phyloP scores from a whole-genome alignment of 2,797 vertebrate genomes.

The Odontamblyopus rebecca region DNA sequence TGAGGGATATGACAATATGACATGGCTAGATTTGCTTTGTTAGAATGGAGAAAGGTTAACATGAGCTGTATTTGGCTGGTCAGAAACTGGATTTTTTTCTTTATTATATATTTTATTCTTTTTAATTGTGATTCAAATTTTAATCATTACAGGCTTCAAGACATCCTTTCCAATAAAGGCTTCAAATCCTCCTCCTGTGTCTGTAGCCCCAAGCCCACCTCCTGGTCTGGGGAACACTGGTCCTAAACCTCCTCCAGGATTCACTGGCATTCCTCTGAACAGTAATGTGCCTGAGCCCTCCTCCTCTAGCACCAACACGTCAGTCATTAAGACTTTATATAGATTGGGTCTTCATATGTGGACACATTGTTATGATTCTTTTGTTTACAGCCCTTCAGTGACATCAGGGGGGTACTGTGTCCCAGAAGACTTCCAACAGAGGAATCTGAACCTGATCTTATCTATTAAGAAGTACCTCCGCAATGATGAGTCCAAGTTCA shows the following conservation, averaged over 20 bases:
- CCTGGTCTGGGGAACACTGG: slow-evolving; percentile 82
- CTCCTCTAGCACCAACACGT: slow-evolving; percentile 80
- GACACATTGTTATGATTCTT: neutral
- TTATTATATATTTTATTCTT: no score
- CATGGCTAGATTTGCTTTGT: neutral
- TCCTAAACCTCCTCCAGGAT: slow-evolving; percentile 93
- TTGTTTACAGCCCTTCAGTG: slow-evolving; percentile 64
- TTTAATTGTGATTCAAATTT: neutral
- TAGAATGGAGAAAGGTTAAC: no score
- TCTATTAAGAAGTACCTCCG: slow-evolving; percentile 90
- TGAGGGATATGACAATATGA: neutral
- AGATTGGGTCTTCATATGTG: neutral
- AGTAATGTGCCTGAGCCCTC: slow-evolving; percentile 78
- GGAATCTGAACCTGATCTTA: slow-evolving; percentile 93
- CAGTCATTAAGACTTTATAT: neutral
- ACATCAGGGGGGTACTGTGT: slow-evolving; percentile 80
- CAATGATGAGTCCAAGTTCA: slow-evolving; percentile 91
- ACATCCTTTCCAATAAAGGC: slow-evolving; percentile 83
- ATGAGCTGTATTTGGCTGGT: neutral
- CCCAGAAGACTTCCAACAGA: slow-evolving; percentile 91
- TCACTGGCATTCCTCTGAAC: slow-evolving; percentile 86
- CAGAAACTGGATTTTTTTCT: neutral
- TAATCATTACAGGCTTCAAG: slow-evolving; percentile 82
- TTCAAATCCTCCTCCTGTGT: slow-evolving; percentile 45
- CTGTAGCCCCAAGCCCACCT: slow-evolving; percentile 73